Conservation (phyloP, 2,888 invertebrate species). For the Micoletzkya japonica region DNA sequence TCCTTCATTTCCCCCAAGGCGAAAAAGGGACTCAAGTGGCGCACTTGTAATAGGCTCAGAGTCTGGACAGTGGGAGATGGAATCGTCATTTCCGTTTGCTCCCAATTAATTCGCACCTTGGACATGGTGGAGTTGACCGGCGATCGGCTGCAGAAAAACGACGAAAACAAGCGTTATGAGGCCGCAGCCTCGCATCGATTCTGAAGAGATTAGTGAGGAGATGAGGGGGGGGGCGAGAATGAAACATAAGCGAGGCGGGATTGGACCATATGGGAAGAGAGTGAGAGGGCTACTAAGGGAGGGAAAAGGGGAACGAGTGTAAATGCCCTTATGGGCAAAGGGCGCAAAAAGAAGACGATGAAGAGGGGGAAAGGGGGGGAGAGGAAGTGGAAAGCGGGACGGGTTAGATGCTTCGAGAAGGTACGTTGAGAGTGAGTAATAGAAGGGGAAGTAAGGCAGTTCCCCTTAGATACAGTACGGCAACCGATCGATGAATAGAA, state of each 20-base stretch:
- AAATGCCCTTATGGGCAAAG: neutral
- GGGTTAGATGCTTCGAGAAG: neutral
- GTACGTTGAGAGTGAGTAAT: conserved; percentile 4
- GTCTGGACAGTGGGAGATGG: neutral
- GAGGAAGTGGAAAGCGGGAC: neutral
- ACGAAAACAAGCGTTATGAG: conserved; percentile 18
- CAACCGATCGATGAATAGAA: too few relatives aligned
- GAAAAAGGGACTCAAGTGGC: neutral
- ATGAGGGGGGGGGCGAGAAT: neutral
- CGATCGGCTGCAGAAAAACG: neutral
- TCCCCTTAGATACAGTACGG: too few relatives aligned
- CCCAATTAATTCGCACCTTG: conserved; percentile 21
- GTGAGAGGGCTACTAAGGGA: neutral
- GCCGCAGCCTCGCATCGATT: conserved; percentile 9
- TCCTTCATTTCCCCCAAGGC: neutral
- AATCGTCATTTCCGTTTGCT: too few relatives aligned
- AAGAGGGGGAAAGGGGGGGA: conserved; percentile 9
- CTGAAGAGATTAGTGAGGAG: too few relatives aligned
- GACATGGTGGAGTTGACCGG: conserved; percentile 13
- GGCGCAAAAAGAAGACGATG: neutral
- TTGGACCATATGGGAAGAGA: neutral
- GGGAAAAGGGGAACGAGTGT: neutral
- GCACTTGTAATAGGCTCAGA: neutral
- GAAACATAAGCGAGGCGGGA: neutral
- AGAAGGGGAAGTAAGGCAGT: conserved; percentile 7